Evolutionary conservation across 2,113 vertebrate genomes (phyloP), one percentile per base, ranked within the genome.

Genomic region (Corythornis madagascariensis): DNA sequence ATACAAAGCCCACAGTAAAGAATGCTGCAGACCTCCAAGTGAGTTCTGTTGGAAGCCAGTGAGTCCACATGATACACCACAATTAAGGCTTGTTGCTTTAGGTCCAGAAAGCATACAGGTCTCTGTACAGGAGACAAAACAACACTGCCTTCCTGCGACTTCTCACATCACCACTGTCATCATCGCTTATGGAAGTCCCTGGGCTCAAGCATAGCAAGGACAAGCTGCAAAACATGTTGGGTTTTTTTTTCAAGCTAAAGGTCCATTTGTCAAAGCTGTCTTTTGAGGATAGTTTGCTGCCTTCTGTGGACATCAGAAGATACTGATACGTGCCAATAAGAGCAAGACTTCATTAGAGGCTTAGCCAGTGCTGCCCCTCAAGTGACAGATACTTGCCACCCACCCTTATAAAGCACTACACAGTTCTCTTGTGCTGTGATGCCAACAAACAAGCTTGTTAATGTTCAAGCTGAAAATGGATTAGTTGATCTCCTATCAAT

Each of bases 111-210:
- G 13, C 78, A 43, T 19, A 45, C 1, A 18, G 14, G 9, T 5
- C 25, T 40, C 21, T 22, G 21, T 29, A 22, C 9, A 53, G n/a
- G 22, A 71, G 28, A 40, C 3, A 13, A 50, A 76, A 33, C 10
- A 66, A 57, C 2, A 2, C 28, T 55, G 14, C 4, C 22, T 78
- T 73, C 57, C 10, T 16, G 5, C 16, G 67, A 19, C 0, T 0
- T 53, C 71, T 77, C 47, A 28, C 2, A 5, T 15, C 18, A 43
- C 50, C 26, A 25, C 9, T 1, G 3, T 16, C 0, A 0, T 57
- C 26, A 29, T 60, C 66, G 19, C 16, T 69, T 29, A 10, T 43
- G 21, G 20, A 75, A 72, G 3, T 47, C 11, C 13, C 14, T 74
- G 65, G 13, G 35, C 38, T 67, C 40, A 76, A 69, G 22, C 22